These are phyloP conservation scores for Erebia ligea DNA, from an alignment of 2,888 invertebrate genomes.

Conservation along the genomic window DNA sequence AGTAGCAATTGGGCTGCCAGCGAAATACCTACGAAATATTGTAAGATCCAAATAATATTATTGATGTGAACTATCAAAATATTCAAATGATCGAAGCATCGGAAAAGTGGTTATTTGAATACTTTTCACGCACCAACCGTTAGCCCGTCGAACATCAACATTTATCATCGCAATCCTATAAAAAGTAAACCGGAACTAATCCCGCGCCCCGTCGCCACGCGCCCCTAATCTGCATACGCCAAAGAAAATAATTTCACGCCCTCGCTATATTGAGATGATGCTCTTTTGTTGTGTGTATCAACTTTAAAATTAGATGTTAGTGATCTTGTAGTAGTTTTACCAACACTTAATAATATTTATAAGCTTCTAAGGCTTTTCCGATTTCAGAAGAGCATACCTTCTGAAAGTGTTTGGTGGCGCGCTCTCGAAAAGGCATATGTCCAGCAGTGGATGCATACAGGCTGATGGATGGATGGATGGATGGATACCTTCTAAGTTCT, in stretches of 20 bases:
- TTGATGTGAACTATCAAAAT: slow-evolving; percentile 45
- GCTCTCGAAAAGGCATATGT: too few species aligned
- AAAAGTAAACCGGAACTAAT: slow-evolving; percentile 81
- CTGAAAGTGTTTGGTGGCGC: too few species aligned
- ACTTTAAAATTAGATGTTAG: slow-evolving; percentile 21
- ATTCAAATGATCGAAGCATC: slow-evolving; percentile 47
- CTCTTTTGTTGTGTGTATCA: slow-evolving; percentile 57
- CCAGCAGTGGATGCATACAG: too few species aligned
- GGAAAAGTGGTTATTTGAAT: slow-evolving; percentile 67
- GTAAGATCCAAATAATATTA: background rate
- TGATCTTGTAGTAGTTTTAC: background rate
- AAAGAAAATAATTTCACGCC: slow-evolving; percentile 82
- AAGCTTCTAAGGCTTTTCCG: too few species aligned
- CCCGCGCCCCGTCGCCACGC: slow-evolving; percentile 61
- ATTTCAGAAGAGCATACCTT: too few species aligned
- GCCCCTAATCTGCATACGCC: slow-evolving; percentile 79
- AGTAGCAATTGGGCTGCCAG: too few species aligned
- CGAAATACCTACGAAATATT: too few species aligned
- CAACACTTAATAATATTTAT: too few species aligned
- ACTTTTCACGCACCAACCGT: slow-evolving; percentile 79
- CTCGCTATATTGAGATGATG: slow-evolving; percentile 64
- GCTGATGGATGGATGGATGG: too few species aligned
- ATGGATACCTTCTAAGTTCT: too few species aligned
- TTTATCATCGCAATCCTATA: slow-evolving; percentile 82
- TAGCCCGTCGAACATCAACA: slow-evolving; percentile 69